phyloP scores from a whole-genome alignment of 2,888 invertebrate genomes.

The Druceiella hillmani region DNA sequence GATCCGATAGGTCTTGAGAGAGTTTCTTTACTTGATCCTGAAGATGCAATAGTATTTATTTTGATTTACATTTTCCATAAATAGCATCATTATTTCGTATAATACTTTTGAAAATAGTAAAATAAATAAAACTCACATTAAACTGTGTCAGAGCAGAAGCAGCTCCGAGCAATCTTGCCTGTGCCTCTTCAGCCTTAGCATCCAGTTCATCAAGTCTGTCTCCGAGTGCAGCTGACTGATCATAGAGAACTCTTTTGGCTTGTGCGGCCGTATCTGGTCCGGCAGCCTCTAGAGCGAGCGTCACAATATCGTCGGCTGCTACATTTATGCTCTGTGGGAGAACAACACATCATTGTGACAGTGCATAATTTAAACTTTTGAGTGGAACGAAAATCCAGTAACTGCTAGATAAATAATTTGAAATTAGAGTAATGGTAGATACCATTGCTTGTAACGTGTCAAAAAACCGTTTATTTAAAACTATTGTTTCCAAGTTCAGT shows the following conservation, averaged over 20 bases:
- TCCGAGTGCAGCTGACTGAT: slow-evolving; percentile 70
- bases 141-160: slow-evolving; percentile 83
- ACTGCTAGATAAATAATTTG: too few species aligned
- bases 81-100: not conserved
- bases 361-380: too few species aligned
- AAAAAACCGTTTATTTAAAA: too few species aligned
- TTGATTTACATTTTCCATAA: not conserved
- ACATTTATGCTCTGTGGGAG: slow-evolving; percentile 50
- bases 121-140: slow-evolving; percentile 48
- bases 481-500: too few species aligned
- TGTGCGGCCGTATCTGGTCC: slow-evolving; percentile 73
- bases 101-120: not conserved
- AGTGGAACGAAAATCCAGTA: too few species aligned
- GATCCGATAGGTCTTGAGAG: slow-evolving; percentile 66
- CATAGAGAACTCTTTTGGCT: slow-evolving; percentile 65
- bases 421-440: too few species aligned
- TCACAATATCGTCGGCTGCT: slow-evolving; percentile 65
- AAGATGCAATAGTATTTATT: not conserved
- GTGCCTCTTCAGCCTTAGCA: slow-evolving; percentile 70
- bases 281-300: slow-evolving; percentile 52
- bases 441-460: too few species aligned
- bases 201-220: slow-evolving; percentile 74
- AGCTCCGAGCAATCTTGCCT: slow-evolving; percentile 75
- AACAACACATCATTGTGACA: too few species aligned
- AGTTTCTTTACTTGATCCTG: slow-evolving; percentile 75